Conservation (phyloP, 2,888 invertebrate genomes). For the Oscheius onirici region DNA sequence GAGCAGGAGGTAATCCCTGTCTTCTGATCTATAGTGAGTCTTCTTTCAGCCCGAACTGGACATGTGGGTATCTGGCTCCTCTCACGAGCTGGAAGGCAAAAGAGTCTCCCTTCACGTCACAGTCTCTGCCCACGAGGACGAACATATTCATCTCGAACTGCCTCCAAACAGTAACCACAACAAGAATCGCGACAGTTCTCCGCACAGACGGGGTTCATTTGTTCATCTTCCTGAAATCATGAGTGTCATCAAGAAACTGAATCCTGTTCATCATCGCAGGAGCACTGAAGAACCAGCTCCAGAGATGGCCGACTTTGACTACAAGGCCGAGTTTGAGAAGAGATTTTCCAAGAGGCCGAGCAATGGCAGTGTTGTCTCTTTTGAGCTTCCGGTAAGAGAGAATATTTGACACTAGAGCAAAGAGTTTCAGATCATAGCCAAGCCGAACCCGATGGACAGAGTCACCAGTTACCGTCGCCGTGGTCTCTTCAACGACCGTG, state of each 20-base stretch:
- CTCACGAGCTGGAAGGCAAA: slow-evolving; percentile 2
- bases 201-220: background rate
- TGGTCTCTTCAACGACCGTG: slow-evolving; percentile 23
- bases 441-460: slow-evolving; percentile 22
- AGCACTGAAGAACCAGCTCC: slow-evolving; percentile 6
- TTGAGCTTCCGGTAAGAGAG: slow-evolving; percentile 23
- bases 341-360: slow-evolving; percentile 12
- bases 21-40: background rate
- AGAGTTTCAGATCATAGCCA: slow-evolving; percentile 21
- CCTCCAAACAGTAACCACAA: background rate
- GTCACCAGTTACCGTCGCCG: slow-evolving; percentile 18
- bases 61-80: slow-evolving; percentile 21
- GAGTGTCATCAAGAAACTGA: slow-evolving; percentile 26
- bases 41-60: slow-evolving; percentile 15
- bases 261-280: slow-evolving; percentile 15
- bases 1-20: background rate
- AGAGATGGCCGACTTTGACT: slow-evolving; percentile 25
- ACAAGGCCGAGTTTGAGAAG: slow-evolving; percentile 30
- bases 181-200: background rate
- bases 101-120: slow-evolving; percentile 9
- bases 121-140: slow-evolving; percentile 20
- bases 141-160: background rate
- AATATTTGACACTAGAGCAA: too few species aligned
- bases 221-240: slow-evolving; percentile 23
- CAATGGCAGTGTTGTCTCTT: slow-evolving; percentile 3